Conservation (phyloP, 2,888 invertebrate species). For the Drosophila limbata region DNA sequence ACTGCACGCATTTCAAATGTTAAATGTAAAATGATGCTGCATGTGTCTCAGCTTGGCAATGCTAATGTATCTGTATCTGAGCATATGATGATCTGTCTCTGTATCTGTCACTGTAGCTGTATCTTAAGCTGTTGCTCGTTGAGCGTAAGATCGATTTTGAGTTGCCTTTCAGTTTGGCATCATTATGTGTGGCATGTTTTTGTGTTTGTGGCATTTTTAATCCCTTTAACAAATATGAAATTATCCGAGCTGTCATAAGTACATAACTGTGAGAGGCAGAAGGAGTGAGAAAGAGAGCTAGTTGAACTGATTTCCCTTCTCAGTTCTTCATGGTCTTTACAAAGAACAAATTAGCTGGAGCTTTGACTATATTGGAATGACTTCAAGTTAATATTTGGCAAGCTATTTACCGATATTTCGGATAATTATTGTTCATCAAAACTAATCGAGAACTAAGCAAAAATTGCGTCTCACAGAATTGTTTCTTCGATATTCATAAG, state of each 20-base stretch:
- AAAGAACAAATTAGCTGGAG: slow-evolving; percentile 32
- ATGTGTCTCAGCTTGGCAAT: slow-evolving; percentile 50
- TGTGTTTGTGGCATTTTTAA: slow-evolving; percentile 42
- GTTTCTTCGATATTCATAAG: too few species aligned
- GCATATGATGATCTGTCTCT: slow-evolving; percentile 39
- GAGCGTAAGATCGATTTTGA: slow-evolving; percentile 73
- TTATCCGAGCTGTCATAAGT: slow-evolving; percentile 67
- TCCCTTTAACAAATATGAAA: slow-evolving; percentile 73
- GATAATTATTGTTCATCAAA: background rate
- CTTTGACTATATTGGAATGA: background rate
- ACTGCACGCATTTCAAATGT: slow-evolving; percentile 69
- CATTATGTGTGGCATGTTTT: slow-evolving; percentile 42
- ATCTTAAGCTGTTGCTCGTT: slow-evolving; percentile 33
- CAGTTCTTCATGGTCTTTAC: slow-evolving; percentile 23
- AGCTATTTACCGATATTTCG: background rate
- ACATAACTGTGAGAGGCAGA: background rate
- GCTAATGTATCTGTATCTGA: slow-evolving; percentile 34
- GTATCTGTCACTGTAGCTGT: slow-evolving; percentile 44
- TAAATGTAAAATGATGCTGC: slow-evolving; percentile 78
- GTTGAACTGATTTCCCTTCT: slow-evolving; percentile 20
- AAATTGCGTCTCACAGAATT: too few species aligned
- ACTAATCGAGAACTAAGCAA: too few species aligned
- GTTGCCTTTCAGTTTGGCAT: slow-evolving; percentile 61
- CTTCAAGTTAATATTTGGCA: background rate
- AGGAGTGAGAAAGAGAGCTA: background rate